Base-by-base conservation (phyloP, 53 echinoderm and acorn worm genomes). In the Echinarachnius parma region DNA sequence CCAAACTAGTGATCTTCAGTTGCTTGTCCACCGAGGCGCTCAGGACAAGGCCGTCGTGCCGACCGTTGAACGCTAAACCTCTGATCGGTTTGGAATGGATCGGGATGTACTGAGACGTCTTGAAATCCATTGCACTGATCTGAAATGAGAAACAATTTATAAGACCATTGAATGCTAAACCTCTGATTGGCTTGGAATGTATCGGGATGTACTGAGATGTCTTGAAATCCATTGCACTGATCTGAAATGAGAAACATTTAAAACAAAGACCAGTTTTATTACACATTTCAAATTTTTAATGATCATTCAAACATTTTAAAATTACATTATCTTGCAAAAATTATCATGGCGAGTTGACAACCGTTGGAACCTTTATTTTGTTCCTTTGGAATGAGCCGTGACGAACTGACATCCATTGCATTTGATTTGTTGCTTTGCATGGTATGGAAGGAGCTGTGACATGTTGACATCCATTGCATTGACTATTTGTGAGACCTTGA, bases 1-100 rank as follows among this genome's bases (percentile, higher is more conserved):
- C 49, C 0, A 91, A 65, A 56, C 95, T 95, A 15, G 95, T 95
- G 23, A 95, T 91, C 42, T 95, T 95, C 42, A 95, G 42, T 1
- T 71, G 90, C 63, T 91, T 95, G 53, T 95, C 95, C 16, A 75
- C 64, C n/a, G 90, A 81, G 18, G 84, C 86, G 3, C 75, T 95
- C 21, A 95, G 82, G 53, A 94, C 18, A 5, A 87, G 85, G 4
- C 95, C 95, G 42, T 95, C 95, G 21, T 87, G 37, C 16, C 90
- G 59, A 1, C 87, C 82, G 47, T 87, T 91, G 79, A 87, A 91
- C 7, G 76, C 45, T 16, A 90, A 22, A 13, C 75, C 85, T 53
- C 95, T 45, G 62, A 95, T 90, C 32, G 90, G 80, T 9, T 87
- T 87, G 24, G 79, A 74, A 42, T 95, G 90, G 33, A 95, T 83